Conservation (phyloP, 2,797 vertebrate genomes). For the Pseudochaenichthys georgianus region DNA sequence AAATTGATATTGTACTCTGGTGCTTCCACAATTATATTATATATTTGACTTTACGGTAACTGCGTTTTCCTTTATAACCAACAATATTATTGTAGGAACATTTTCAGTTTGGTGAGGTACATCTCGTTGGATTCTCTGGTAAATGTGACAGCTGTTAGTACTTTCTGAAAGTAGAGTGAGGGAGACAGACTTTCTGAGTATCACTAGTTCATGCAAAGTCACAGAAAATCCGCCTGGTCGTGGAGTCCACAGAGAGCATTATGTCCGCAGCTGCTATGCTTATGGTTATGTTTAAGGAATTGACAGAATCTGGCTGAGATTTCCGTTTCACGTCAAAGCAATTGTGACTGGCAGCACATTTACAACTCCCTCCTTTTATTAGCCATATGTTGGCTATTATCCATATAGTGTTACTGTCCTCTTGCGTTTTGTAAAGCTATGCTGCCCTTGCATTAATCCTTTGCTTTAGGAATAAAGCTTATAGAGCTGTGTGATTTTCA, state of each 20-base stretch:
- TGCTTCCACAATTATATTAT: background rate
- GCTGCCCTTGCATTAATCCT: background rate
- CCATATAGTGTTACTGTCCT: background rate
- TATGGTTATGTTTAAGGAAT: background rate
- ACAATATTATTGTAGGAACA: background rate
- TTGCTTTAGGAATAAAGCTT: background rate
- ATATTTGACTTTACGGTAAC: background rate
- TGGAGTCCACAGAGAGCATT: background rate
- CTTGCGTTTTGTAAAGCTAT: background rate
- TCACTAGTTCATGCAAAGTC: constrained; percentile 4
- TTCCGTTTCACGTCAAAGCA: constrained; percentile 1
- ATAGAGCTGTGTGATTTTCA: background rate
- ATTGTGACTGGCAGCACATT: background rate
- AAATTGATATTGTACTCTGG: background rate
- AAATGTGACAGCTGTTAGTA: background rate
- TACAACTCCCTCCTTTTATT: constrained; percentile 7
- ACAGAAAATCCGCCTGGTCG: background rate
- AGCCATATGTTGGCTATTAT: background rate
- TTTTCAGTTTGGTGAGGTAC: background rate
- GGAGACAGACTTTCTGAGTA: background rate
- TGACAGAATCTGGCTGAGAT: constrained; percentile 14
- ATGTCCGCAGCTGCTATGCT: constrained; percentile 1
- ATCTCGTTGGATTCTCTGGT: background rate
- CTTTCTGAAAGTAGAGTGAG: constrained; percentile 8
- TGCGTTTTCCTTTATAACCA: background rate